These are phyloP conservation scores for Conopomorpha cramerella DNA, from an alignment of 1,140 invertebrate species.

Conservation along the genomic window DNA sequence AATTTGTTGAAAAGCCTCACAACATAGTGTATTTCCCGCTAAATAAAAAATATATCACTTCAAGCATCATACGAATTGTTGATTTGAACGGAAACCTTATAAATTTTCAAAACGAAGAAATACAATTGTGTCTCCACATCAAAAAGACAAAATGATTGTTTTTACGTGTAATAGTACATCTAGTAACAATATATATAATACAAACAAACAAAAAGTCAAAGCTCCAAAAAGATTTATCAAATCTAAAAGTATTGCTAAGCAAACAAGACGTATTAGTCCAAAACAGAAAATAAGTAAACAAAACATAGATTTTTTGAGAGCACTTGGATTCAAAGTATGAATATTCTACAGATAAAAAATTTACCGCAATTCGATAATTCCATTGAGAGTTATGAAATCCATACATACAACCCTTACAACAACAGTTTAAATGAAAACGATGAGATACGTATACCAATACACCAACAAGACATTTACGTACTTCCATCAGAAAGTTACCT, in stretches of 20 bases:
- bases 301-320: constrained; percentile 12
- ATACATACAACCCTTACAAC: constrained; percentile 9
- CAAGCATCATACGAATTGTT: constrained; percentile 1
- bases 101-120: constrained; percentile 3
- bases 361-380: constrained; percentile 14
- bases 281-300: constrained; percentile 8
- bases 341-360: constrained; percentile 13
- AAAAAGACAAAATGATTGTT: too few species aligned
- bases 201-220: too few species aligned
- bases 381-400: constrained; percentile 17
- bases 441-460: constrained; percentile 15
- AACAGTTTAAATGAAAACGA: constrained; percentile 9
- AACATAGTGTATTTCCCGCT: constrained; percentile 7
- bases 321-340: constrained; percentile 10
- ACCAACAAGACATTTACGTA: constrained; percentile 13
- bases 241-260: too few species aligned
- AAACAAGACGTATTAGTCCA: too few species aligned
- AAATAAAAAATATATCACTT: constrained; percentile 1
- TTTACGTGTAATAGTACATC: too few species aligned
- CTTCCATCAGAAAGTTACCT: constrained; percentile 11
- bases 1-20: constrained; percentile 2
- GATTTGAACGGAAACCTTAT: constrained; percentile 1
- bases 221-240: too few species aligned
- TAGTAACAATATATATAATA: too few species aligned
- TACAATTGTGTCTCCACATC: constrained; percentile 2